Base-by-base conservation (phyloP, 2,888 invertebrate genomes). In the Sturmia bella region DNA sequence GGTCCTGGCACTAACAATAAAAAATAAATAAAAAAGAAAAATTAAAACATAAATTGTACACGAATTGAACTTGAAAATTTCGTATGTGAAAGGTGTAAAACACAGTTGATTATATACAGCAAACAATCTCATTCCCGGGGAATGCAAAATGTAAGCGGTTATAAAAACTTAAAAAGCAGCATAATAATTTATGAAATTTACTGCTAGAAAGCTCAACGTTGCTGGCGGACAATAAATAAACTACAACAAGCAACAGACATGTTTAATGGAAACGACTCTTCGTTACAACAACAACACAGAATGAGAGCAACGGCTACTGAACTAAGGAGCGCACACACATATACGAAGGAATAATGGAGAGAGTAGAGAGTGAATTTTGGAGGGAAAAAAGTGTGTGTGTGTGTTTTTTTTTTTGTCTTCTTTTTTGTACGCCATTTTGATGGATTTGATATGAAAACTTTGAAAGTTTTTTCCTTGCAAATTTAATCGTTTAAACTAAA, bases 331-430 rank as follows among this genome's bases (percentile, higher is more conserved):
- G 59, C 59, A 50, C 41, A 73, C 50, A 54, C 32, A 56, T 24
- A 45, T 12, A 43, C 32, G 21, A 24, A 68, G 75, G 21, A 68
- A 41, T 61, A 39, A 45, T 48, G 57, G 32, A 56, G 7, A 43
- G 3, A 43, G 27, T 63, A 13, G 24, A 13, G 24, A 69, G 52
- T 75, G 50, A 52, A 17, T 56, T n/a, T 56, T 48, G 56, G 24
- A 75, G 41, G 59, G 45, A 52, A 56, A 43, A n/a, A n/a, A n/a
- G n/a, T n/a, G 68, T 76, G 68, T 76, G 59, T 66, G 48, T 19
- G 43, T 59, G 17, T 17, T 50, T 48, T 24, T 19, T 57, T 27
- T 41, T 17, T 75, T 54, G 1, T 43, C 3, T 61, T 48, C 15
- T 21, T 19, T 43, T 24, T 11, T 24, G 32, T 27, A 50, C 72